Evolutionary conservation across 2,888 invertebrate genomes (phyloP), one percentile per base, ranked within the genome.

Genomic region (Caenorhabditis zanzibari): DNA sequence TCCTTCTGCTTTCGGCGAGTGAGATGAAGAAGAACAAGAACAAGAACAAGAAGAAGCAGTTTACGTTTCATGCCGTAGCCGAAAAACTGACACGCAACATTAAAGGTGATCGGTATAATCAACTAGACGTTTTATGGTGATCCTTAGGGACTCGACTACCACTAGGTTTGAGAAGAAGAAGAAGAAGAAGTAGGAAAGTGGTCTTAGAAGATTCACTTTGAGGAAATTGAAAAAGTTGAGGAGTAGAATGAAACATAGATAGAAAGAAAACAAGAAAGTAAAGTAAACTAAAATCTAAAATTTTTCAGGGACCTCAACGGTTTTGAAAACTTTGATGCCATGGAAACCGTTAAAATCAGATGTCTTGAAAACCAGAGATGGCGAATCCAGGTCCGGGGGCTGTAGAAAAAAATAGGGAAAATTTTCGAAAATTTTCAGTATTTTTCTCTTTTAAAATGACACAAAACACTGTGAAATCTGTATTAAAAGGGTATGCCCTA

Each of bases 81-180:
- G n/a, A 47, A 59, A 76, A 66, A 66, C 64, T 75, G 74, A 75
- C 74, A 75, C 64, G 44, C 49, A 68, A 47, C 64, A 41, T 68
- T 64, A 58, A 58, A 66, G 75, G 66, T 64, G 75, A 68, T 75
- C 47, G 75, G 75, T 75, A 58, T 66, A 59, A 75, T 66, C 66
- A 75, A 66, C 75, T 49, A 22, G 59, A 68, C 58, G 47, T 54
- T 74, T 64, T 63, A 58, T 68, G 68, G 19, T 26, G 38, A 68
- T 54, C 68, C 68, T 52, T 52, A 24, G 68, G 68, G 68, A 68
- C 41, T 64, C 12, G n/a, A n/a, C 19, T 4, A 19, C 26, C 38
- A 12, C 12, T 38, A 44, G 28, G n/a, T 12, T 14, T 10, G 16
- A 26, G 32, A 35, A 49, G n/a, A n/a, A n/a, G n/a, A n/a, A n/a